phyloP scores from a whole-genome alignment of 2,113 vertebrate species.

The Mesitornis unicolor region DNA sequence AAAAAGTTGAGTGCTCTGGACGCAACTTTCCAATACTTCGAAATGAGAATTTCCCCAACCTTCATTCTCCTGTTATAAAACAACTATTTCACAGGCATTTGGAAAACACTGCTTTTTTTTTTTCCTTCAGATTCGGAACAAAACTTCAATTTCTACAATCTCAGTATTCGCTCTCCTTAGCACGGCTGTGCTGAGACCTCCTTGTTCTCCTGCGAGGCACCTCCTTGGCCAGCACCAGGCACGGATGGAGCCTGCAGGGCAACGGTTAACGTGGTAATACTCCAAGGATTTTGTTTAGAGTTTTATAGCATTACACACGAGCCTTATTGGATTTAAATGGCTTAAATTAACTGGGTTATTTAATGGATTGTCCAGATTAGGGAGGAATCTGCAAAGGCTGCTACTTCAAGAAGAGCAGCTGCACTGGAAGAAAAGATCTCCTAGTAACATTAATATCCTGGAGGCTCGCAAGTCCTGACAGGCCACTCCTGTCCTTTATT shows the following conservation, averaged over 20 bases:
- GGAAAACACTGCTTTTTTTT: background rate
- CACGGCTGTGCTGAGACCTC: background rate
- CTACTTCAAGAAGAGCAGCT: constrained; percentile 37
- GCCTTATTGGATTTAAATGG: constrained; percentile 68
- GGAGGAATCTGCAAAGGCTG: constrained; percentile 44
- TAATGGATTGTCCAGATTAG: constrained; percentile 71
- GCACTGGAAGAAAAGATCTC: background rate
- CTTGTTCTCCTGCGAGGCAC: background rate
- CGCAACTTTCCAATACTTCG: background rate
- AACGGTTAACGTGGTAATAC: background rate
- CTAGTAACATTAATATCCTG: constrained; percentile 30
- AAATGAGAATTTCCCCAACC: background rate
- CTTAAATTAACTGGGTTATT: constrained; percentile 69
- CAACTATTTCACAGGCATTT: background rate
- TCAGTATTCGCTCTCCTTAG: background rate
- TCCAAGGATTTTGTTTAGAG: constrained; percentile 61
- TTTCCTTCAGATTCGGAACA: background rate
- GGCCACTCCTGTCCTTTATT: constrained; percentile 17
- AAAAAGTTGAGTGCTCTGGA: background rate
- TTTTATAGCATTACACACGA: constrained; percentile 64
- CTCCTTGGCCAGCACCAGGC: rapidly evolving
- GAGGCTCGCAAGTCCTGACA: constrained; percentile 33
- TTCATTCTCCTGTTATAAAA: background rate
- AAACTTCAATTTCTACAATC: background rate
- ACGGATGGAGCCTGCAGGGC: background rate